These are phyloP conservation scores for Lophura nycthemera DNA, from an alignment of 2,113 vertebrate species.

Conservation along the genomic window DNA sequence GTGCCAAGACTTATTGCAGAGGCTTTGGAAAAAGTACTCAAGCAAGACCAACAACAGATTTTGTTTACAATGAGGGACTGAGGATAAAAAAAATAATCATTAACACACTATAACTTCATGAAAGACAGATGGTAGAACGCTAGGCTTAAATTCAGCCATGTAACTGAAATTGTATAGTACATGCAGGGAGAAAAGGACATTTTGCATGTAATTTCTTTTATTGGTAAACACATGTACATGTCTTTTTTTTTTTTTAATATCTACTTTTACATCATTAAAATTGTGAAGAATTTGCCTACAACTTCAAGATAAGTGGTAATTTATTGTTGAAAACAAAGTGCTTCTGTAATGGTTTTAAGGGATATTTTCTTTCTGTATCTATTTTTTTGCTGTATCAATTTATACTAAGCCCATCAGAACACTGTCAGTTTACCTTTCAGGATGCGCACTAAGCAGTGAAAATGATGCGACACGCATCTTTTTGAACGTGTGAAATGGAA, in stretches of 20 bases:
- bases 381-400: neutral
- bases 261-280: neutral
- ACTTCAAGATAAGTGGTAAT: neutral
- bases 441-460: neutral
- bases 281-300: neutral
- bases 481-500: neutral
- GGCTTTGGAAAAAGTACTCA: constrained; percentile 20
- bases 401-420: neutral
- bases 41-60: constrained; percentile 56
- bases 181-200: neutral
- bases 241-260: too few species aligned
- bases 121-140: constrained; percentile 57
- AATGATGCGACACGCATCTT: neutral
- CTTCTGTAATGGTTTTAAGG: neutral
- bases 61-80: constrained; percentile 25
- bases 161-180: neutral
- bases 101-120: neutral
- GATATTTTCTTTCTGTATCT: neutral
- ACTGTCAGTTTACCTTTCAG: neutral
- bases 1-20: constrained; percentile 16
- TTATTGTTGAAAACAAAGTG: neutral
- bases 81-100: constrained; percentile 11
- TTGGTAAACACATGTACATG: neutral
- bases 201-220: neutral
- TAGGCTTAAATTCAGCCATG: neutral